Conservation (phyloP, 2,113 vertebrate species). For the Coryphaenoides rupestris region DNA sequence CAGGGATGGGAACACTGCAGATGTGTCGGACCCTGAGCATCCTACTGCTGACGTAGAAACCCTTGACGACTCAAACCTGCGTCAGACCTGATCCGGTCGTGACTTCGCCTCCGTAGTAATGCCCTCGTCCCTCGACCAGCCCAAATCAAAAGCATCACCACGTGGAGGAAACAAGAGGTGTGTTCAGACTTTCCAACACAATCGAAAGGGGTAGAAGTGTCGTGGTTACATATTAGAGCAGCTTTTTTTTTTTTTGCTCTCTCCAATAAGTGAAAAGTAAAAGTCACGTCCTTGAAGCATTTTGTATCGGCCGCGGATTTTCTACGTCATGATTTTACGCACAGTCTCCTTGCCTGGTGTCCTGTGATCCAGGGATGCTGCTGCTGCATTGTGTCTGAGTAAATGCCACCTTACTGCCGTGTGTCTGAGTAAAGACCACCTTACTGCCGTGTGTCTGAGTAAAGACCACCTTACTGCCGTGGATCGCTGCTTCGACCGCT, state of each 20-base stretch:
- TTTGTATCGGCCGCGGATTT: constrained; percentile 43
- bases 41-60: constrained; percentile 61
- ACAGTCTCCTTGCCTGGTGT: constrained; percentile 43
- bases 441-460: constrained; percentile 29
- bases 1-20: constrained; percentile 54
- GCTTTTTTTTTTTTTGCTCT: too few species aligned
- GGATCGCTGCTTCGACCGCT: too few species aligned
- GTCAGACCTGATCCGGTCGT: constrained; percentile 65
- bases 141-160: constrained; percentile 41
- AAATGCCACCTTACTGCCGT: constrained; percentile 24
- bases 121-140: constrained; percentile 19
- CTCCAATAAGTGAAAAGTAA: too few species aligned
- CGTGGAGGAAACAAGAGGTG: constrained; percentile 47
- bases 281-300: too few species aligned
- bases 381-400: constrained; percentile 32
- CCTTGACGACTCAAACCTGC: constrained; percentile 72
- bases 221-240: too few species aligned
- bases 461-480: constrained; percentile 25
- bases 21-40: constrained; percentile 23
- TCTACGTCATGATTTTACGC: constrained; percentile 67
- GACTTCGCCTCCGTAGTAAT: constrained; percentile 68
- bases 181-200: background rate
- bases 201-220: too few species aligned
- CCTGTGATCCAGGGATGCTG: constrained; percentile 50
- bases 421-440: constrained; percentile 51